Evolutionary conservation across 2,797 vertebrate species (phyloP), one percentile per base, ranked within the genome.

Genomic region (Cirrhinus molitorella): DNA sequence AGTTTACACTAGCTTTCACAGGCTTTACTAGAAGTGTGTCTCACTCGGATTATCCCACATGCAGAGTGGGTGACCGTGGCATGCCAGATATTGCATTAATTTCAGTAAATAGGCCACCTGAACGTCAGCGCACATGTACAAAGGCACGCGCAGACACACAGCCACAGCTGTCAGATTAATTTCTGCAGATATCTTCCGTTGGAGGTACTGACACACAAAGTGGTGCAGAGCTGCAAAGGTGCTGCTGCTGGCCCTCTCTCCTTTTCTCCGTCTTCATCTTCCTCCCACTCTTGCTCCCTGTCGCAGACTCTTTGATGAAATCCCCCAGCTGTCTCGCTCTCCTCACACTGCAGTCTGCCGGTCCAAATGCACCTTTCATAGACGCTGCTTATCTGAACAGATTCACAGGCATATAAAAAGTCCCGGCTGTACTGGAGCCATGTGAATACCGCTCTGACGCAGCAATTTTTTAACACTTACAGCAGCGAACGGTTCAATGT

Each of bases 1-100:
- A 92, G 92, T 94, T 94, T 93, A 94, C 93, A 92, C 86, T 88
- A 63, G 93, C 92, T 95, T 95, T 95, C 92, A 94, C 93, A 92
- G 91, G 93, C 93, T 94, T 94, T 93, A 94, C 91, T 91, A 88
- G 89, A 91, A 89, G 88, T n/a, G 75, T 85, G 84, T 91, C 90
- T 92, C 90, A 89, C 81, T 82, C 81, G 92, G 93, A 94, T 95
- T 94, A 94, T 92, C 85, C 88, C 88, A 86, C 70, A 86, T 21
- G 74, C 31, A 28, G 68, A 80, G 77, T 74, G 70, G 67, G 67
- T 53, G 71, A 67, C 71, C 7, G 47, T 43, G 37, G 37, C 51
- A 78, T 63, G 21, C 37, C 53, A 78, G 53, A 61, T 49, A 70
- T 78, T 83, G 65, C 53, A 63, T 78, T 83, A 25, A 78, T 78